Base-by-base conservation (phyloP, 2,797 vertebrate species). In the Bovichtus variegatus region DNA sequence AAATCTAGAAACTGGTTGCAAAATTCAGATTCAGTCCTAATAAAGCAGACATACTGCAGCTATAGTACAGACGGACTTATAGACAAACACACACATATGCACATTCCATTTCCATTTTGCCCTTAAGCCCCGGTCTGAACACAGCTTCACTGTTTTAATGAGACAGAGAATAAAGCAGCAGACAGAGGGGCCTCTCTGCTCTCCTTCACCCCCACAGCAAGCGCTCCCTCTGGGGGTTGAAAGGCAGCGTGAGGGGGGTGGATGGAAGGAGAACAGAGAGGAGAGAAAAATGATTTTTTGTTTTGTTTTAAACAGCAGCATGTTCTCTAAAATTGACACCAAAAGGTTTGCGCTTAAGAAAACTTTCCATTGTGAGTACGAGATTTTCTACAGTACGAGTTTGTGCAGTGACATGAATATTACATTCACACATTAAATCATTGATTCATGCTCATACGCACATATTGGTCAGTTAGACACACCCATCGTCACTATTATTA, bases 111-210 rank as follows among this genome's bases (percentile, higher is more conserved):
- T 69, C 57, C 57, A 19, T 77, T 74, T 64, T 46, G 78, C 83
- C 84, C 82, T 68, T 76, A 50, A 81, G 75, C 86, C 61, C 51
- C 29, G 0, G 49, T 53, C 72, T 49, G 72, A 91, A 88, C 86
- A 89, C 87, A 91, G 90, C 81, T 47, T 65, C 82, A 73, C 78
- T 89, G 89, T 91, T 83, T 75, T 84, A 88, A 80, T 58, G 62
- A 83, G 84, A 78, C 68, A 43, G 78, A 83, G 85, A 74, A 69
- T 66, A 66, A 64, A 85, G 88, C 64, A 29, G 68, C 62, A 71
- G 78, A 91, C 84, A 90, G 89, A 87, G 87, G 59, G 81, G 83
- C 79, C 88, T 91, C 84, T 92, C 89, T 91, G 76, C 86, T 84
- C 80, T 43, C 71, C 62, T 34, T 80, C 67, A 77, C 57, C 83